Base-by-base conservation (phyloP, 2,113 vertebrate species). In the Cynoglossus semilaevis region DNA sequence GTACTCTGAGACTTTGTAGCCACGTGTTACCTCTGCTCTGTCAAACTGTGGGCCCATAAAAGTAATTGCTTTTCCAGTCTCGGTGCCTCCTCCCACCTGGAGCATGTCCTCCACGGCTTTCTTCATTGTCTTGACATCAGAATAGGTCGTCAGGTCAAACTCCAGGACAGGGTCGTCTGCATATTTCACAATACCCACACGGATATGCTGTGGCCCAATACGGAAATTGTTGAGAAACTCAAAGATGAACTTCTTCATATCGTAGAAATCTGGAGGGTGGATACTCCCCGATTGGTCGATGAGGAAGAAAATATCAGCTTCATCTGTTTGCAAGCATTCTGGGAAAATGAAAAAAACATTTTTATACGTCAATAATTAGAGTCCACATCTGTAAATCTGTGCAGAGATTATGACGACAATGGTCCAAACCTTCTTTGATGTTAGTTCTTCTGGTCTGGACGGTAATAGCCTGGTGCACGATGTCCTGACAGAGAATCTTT, bases 221-320 rank as follows among this genome's bases (percentile, higher is more conserved):
- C 61, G 88, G 60, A 94, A 94, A 48, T 78, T 74, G 0, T 63
- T 40, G 12, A 92, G 59, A 56, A 91, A 82, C 54, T 91, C 89
- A 1, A 68, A 79, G 70, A 94, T 90, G 75, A 96, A 96, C 8
- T 37, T 77, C 80, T 93, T 93, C 86, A 94, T 92, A 51, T 94
- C 91, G 0, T 67, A 0, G 48, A 96, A 95, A 72, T 93, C 85
- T 0, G 57, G 0, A 0, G 73, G 70, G 0, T 22, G 0, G 66
- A 94, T 93, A 63, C 91, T 94, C 29, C 83, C 86, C 1, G 94
- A 95, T 0, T 92, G 88, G 78, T 94, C 94, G 1, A 96, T 83
- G 8, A 96, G 80, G 77, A 96, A 96, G 85, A 91, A 95, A 51
- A 94, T 93, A 35, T 94, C 95, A 0, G 93, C 93, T 85, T 93